phyloP scores from a whole-genome alignment of 2,888 invertebrate species.

The Chelonus formosanus region DNA sequence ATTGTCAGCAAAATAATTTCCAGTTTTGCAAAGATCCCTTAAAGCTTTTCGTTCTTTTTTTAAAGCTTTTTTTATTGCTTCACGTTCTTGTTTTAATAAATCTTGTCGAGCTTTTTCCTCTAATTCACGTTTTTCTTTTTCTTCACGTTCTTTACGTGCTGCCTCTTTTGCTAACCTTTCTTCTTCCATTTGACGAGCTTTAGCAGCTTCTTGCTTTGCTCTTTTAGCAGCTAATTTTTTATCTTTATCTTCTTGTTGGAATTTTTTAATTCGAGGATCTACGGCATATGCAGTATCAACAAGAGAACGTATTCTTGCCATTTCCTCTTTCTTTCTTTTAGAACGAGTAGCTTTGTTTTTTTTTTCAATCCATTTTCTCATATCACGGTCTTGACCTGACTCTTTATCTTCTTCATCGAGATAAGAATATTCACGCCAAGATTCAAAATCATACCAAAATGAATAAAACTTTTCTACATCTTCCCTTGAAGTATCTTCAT shows the following conservation, averaged over 20 bases:
- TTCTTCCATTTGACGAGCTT: conserved; percentile 85
- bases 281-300: conserved; percentile 94
- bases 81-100: conserved; percentile 84
- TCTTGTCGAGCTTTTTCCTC: conserved; percentile 85
- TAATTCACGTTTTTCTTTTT: conserved; percentile 81
- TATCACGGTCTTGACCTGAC: conserved; percentile 95
- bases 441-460: conserved; percentile 98
- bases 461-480: conserved; percentile 94
- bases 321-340: conserved; percentile 96
- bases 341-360: conserved; percentile 93
- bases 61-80: conserved; percentile 83
- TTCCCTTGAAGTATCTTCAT: conserved; percentile 78
- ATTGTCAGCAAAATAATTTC: conserved; percentile 78
- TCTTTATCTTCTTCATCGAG: conserved; percentile 99
- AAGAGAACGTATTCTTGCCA: conserved; percentile 86
- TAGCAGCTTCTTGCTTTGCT: conserved; percentile 85
- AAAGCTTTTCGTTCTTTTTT: conserved; percentile 87
- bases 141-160: conserved; percentile 68
- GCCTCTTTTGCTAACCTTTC: conserved; percentile 79
- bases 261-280: conserved; percentile 92
- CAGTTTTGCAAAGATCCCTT: conserved; percentile 80
- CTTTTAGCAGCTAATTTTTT: conserved; percentile 87
- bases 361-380: conserved; percentile 97
- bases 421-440: conserved; percentile 99
- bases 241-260: conserved; percentile 94